Base-by-base conservation (phyloP, 1,140 invertebrate genomes). In the Aphelenchoides fujianensis region DNA sequence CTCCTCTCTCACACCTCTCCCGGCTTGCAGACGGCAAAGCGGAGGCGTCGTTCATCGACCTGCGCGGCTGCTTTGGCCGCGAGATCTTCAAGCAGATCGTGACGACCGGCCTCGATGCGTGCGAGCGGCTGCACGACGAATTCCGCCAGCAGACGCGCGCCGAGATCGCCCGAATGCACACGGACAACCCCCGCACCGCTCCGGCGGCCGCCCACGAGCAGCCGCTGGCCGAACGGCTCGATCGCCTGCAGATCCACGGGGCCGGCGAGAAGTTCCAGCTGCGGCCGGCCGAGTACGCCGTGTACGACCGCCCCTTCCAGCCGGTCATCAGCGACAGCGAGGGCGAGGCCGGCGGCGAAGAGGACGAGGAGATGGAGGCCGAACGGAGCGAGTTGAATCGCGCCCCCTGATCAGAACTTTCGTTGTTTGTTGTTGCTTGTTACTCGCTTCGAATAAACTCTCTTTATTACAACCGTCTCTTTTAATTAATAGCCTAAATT, bases 1-100 rank as follows among this genome's bases (percentile, higher is more conserved):
- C 1, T 30, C 1, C 31, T n/a, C 32, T 36, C 12, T n/a, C 23
- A 1, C 16, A 1, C 1, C n/a, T n/a, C n/a, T n/a, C n/a, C n/a
- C 12, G n/a, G 12, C 53, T 36, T 66, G 63, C 53, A 66, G 63
- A 35, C n/a, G 63, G 63, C 28, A 66, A 31, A 37, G 16, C 31
- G 23, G 63, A 66, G 32, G 36, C 36, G 16, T 66, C 63, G 23
- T 66, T 66, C 7, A 34, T 66, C 16, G 63, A 66, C 3, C 23
- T 66, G 16, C 63, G 63, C 53, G 63, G 63, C 19, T 66, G 63
- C 53, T 66, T 66, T 37, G 31, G 16, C 0, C 31, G 36, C 30
- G 31, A 36, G 32, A 66, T 35, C 16, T 66, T 66, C 63, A 66
- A 66, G 63, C 16, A 66, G 2, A 66, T 66, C 31, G 53, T 66